Base-by-base conservation (phyloP, 2,888 invertebrate genomes). In the Hirtodrosophila confusa region DNA sequence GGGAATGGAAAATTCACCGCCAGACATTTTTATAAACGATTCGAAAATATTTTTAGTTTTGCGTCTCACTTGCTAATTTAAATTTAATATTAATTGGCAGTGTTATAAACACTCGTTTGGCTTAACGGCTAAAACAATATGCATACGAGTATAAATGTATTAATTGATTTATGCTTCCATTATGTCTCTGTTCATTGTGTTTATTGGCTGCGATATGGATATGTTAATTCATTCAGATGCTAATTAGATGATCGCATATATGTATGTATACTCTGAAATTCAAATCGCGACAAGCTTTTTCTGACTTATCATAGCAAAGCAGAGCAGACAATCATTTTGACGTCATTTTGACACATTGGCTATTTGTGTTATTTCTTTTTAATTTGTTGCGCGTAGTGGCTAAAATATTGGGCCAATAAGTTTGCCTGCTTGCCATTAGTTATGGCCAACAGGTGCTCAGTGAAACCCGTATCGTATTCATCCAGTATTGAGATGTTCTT, bases 1-100 rank as follows among this genome's bases (percentile, higher is more conserved):
- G 10, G n/a, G 31, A 10, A 17, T 17, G 17, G 17, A 17, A 31
- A 48, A 35, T 49, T 9, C 40, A 56, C 37, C 17, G 17, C 17
- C 17, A 62, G 35, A 69, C 41, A 77, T 56, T 79, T 87, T 89
- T 90, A 88, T 89, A 90, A 88, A 66, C 87, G 77, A 82, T 88
- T 90, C 67, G 74, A 88, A 89, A 77, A 77, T 80, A 78, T 74
- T 79, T 83, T 78, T 73, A 57, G 78, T 73, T 86, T 77, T 61
- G 80, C 60, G 69, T 44, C 7, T 31, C 50, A 50, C 48, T 60
- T 78, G 53, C 62, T 47, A 50, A 72, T 69, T 71, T 70, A 66
- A 65, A 80, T 66, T 80, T 72, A 63, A 80, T 66, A 78, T 72
- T 71, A 82, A 85, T 54, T 73, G 67, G 76, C 74, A 76, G 64